Percentiles rank a stretch among this genome's conserved stretches.
Evolutionary conservation across 2,888 invertebrate genomes (phyloP).

Genomic region (Shargacucullia verbasci): DNA sequence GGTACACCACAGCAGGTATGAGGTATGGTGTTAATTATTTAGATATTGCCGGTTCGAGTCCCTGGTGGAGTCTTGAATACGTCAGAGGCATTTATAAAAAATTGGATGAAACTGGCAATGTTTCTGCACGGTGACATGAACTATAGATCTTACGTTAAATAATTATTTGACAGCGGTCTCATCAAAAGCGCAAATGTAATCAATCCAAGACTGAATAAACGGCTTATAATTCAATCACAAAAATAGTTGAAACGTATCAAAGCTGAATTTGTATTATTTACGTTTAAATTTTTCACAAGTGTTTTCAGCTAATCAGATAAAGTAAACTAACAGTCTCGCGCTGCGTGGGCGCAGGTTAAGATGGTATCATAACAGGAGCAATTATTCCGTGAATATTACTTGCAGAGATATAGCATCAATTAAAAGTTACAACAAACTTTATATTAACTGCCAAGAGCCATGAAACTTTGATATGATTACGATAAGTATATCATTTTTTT

Average conservation of each 20-base stretch:
- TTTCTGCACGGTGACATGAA: no score
- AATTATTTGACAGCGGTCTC: no score
- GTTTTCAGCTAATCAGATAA: slow-evolving; percentile 56
- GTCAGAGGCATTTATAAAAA: neutral
- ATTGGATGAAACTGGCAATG: no score
- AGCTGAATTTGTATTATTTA: slow-evolving; percentile 40
- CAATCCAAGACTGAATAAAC: neutral
- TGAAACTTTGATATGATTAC: no score
- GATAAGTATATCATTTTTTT: no score
- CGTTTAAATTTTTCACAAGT: slow-evolving; percentile 46
- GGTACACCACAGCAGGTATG: slow-evolving; percentile 63
- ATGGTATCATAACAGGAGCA: slow-evolving; percentile 28
- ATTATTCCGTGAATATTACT: slow-evolving; percentile 7
- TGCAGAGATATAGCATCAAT: slow-evolving; percentile 1
- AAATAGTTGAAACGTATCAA: slow-evolving; percentile 33
- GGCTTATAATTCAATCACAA: slow-evolving; percentile 9
- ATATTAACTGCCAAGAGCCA: no score
- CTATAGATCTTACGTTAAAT: no score
- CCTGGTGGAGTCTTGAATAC: slow-evolving; percentile 42
- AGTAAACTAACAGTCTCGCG: slow-evolving; percentile 55
- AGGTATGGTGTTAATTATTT: slow-evolving; percentile 79
- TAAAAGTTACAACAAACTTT: no score
- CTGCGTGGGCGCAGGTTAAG: slow-evolving; percentile 39
- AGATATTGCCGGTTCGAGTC: slow-evolving; percentile 59
- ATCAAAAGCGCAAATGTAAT: neutral